Percentiles rank a stretch among this genome's conserved stretches.
Conservation (phyloP, 2,113 vertebrate genomes). For the Pygoscelis adeliae region DNA sequence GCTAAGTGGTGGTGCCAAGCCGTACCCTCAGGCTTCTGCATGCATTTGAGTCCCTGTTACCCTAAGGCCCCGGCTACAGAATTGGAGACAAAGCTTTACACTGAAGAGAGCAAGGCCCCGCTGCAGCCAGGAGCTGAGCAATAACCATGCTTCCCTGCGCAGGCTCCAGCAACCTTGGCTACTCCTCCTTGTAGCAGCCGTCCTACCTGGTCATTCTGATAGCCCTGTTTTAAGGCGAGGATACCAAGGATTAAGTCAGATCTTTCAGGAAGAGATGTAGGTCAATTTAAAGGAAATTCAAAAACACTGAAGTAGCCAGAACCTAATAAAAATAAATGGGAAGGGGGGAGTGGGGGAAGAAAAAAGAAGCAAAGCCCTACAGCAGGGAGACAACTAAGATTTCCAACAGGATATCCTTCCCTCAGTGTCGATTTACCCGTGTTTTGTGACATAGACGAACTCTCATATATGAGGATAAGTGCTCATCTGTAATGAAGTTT, state of each 20-base stretch:
- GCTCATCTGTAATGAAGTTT: neutral
- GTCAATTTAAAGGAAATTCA: neutral
- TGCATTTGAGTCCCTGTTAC: neutral
- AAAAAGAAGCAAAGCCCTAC: neutral
- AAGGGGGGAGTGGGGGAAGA: fast-evolving
- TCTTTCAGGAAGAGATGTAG: neutral
- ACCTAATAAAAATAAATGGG: neutral
- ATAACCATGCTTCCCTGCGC: fast-evolving
- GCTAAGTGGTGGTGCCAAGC: neutral
- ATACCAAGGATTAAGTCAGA: neutral
- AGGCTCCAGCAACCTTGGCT: neutral
- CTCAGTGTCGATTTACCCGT: neutral
- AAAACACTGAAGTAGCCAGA: neutral
- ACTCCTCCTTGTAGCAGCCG: neutral
- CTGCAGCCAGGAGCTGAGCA: neutral
- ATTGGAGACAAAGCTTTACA: neutral
- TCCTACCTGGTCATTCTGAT: neutral
- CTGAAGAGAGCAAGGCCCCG: neutral
- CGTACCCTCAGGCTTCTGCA: neutral
- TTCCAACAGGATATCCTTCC: neutral
- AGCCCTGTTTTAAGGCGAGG: neutral
- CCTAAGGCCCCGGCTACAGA: neutral
- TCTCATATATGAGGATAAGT: neutral
- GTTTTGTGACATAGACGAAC: neutral
- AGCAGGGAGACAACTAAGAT: neutral